Conservation (phyloP, 2,888 invertebrate genomes). For the Thalpophila matura region DNA sequence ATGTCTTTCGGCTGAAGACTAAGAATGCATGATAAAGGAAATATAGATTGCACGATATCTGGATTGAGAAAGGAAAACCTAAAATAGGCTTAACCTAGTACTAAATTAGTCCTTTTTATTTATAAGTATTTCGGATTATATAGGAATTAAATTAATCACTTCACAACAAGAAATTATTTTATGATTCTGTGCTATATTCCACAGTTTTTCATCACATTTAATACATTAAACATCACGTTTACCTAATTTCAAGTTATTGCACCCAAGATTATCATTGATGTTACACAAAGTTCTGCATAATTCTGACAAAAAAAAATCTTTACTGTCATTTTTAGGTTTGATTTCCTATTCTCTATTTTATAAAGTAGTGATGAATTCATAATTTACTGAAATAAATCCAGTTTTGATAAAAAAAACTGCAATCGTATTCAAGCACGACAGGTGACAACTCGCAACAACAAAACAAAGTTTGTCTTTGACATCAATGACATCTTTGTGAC, state of each 20-base stretch:
- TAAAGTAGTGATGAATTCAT: not conserved
- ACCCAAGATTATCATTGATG: conserved; percentile 2
- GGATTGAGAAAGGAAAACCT: too few relatives aligned
- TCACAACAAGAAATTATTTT: too few relatives aligned
- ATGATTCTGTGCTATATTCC: too few relatives aligned
- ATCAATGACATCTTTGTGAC: too few relatives aligned
- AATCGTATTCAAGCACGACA: not conserved
- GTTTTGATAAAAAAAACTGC: not conserved
- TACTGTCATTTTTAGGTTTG: not conserved
- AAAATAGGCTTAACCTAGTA: too few relatives aligned
- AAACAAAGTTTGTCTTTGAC: too few relatives aligned
- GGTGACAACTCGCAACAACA: too few relatives aligned
- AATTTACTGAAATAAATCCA: not conserved
- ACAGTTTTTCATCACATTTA: not conserved
- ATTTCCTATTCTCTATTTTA: not conserved
- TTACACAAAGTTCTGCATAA: not conserved
- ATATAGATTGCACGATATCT: too few relatives aligned
- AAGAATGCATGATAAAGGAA: not conserved
- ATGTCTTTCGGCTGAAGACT: not conserved
- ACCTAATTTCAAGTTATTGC: conserved; percentile 39
- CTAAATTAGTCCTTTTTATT: too few relatives aligned
- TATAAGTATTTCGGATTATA: too few relatives aligned
- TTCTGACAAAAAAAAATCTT: not conserved
- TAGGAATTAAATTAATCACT: too few relatives aligned
- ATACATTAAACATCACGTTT: too few relatives aligned